These are phyloP conservation scores for Galerucella pusilla DNA, from an alignment of 2,888 invertebrate genomes.

Conservation along the genomic window DNA sequence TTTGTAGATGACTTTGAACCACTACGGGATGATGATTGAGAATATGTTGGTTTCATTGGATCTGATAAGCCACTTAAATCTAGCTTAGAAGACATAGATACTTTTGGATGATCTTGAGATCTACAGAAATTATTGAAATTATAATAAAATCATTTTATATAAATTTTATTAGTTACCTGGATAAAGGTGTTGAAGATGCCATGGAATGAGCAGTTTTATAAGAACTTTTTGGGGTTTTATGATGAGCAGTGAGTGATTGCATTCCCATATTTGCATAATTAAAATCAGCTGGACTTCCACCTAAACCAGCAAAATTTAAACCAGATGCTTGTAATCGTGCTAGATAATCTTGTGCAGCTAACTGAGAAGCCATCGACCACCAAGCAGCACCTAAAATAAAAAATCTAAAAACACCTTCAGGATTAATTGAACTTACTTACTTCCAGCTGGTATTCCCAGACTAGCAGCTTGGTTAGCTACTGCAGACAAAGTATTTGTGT, in stretches of 20 bases:
- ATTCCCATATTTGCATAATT: conserved; percentile 70
- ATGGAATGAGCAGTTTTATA: conserved; percentile 29
- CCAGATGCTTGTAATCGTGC: conserved; percentile 85
- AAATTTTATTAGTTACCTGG: conserved; percentile 26
- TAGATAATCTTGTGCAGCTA: conserved; percentile 89
- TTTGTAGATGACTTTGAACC: conserved; percentile 51
- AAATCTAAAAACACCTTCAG: no score
- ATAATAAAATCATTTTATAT: not conserved
- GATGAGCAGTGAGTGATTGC: conserved; percentile 62
- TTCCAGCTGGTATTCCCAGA: conserved; percentile 80
- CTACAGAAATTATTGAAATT: conserved; percentile 16
- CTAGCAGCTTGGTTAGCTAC: conserved; percentile 89
- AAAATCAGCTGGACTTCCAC: conserved; percentile 67
- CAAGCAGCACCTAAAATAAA: conserved; percentile 79
- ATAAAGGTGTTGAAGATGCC: conserved; percentile 45
- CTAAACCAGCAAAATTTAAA: conserved; percentile 74
- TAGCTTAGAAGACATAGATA: conserved; percentile 29
- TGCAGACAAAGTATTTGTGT: conserved; percentile 81
- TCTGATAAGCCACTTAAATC: conserved; percentile 17
- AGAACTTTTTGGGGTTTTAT: conserved; percentile 58
- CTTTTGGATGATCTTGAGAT: conserved; percentile 46
- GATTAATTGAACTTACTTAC: conserved; percentile 65
- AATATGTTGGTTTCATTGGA: conserved; percentile 39
- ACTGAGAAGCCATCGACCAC: conserved; percentile 92
- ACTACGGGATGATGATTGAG: conserved; percentile 35